Evolutionary conservation across 2,888 invertebrate species (phyloP).

Genomic region (Ennomos quercinarius): DNA sequence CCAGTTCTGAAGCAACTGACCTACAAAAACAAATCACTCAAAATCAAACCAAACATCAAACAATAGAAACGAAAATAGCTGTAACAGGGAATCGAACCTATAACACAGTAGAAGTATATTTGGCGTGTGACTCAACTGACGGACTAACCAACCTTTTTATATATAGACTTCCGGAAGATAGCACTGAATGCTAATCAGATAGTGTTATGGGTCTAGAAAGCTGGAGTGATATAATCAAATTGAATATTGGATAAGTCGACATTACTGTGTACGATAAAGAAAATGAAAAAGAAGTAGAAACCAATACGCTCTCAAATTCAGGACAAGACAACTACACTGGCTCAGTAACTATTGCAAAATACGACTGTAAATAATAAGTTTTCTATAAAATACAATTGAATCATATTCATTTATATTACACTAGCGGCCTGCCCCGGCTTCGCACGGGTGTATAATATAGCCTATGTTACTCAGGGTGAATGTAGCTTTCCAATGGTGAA

Average conservation of each 20-base stretch:
- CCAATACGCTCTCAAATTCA: not conserved
- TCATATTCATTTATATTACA: too few species aligned
- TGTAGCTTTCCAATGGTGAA: too few species aligned
- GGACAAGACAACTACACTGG: not conserved
- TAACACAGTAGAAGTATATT: constrained; percentile 13
- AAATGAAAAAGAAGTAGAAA: too few species aligned
- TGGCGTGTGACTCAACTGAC: constrained; percentile 31
- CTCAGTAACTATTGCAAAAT: not conserved
- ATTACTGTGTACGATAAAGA: too few species aligned
- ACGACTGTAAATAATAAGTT: too few species aligned
- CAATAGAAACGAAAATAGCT: constrained; percentile 23
- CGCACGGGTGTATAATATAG: too few species aligned
- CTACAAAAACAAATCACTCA: constrained; percentile 12
- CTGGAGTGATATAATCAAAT: constrained; percentile 7
- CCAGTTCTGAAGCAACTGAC: constrained; percentile 5
- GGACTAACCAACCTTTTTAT: constrained; percentile 27
- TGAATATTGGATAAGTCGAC: not conserved
- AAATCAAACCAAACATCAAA: constrained; percentile 9
- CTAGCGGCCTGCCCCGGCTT: too few species aligned
- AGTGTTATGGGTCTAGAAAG: constrained; percentile 11
- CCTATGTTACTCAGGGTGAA: too few species aligned
- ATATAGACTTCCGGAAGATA: constrained; percentile 37
- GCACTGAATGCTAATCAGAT: constrained; percentile 29
- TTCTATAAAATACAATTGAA: too few species aligned
- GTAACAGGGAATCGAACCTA: constrained; percentile 14